phyloP scores from a whole-genome alignment of 2,888 invertebrate genomes.

The Cheiracanthium punctorium region DNA sequence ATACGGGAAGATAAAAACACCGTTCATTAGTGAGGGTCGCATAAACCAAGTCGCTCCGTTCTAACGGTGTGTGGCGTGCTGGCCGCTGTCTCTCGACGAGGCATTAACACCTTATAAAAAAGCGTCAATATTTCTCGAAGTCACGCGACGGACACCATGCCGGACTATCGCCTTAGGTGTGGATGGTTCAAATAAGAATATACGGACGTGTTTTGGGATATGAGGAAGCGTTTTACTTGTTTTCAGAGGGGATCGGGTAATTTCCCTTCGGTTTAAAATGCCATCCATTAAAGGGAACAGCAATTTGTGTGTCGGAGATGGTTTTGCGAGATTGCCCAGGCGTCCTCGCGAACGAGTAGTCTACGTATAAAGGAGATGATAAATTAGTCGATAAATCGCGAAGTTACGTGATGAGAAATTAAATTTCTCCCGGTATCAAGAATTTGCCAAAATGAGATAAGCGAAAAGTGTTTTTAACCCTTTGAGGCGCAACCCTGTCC shows the following conservation, averaged over 20 bases:
- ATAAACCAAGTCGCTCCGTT: neutral
- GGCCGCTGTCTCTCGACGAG: conserved; percentile 4
- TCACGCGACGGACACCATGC: conserved; percentile 24
- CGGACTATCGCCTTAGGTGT: neutral
- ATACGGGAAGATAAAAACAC: neutral
- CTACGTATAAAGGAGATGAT: neutral
- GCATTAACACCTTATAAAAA: conserved; percentile 38
- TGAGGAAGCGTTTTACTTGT: neutral
- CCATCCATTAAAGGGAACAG: neutral
- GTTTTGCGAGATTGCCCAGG: neutral
- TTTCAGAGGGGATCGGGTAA: neutral
- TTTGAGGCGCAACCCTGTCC: no score
- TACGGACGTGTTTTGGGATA: neutral
- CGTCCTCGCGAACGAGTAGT: neutral
- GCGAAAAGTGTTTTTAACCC: no score
- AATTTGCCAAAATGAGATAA: no score
- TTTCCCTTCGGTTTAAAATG: neutral
- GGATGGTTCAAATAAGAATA: neutral
- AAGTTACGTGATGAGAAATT: neutral
- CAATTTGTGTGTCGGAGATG: neutral
- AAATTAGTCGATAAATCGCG: neutral
- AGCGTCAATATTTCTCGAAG: conserved; percentile 1
- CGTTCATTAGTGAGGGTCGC: neutral
- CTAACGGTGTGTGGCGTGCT: conserved; percentile 29
- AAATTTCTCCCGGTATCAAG: neutral